Base-by-base conservation (phyloP, 1,140 invertebrate species). In the Belonocnema kinseyi region DNA sequence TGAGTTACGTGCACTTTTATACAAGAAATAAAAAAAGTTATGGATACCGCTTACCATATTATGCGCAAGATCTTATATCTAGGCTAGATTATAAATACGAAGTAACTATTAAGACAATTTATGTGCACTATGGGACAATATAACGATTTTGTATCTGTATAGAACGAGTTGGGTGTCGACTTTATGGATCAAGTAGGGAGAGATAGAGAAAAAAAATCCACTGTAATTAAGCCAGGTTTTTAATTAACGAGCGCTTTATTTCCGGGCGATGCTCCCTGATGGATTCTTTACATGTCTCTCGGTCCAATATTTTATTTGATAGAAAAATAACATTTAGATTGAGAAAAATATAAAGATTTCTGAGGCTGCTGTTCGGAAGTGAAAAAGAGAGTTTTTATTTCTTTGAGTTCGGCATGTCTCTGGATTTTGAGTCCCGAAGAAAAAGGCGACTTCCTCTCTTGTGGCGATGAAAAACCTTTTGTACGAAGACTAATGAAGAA, bases 81-180 rank as follows among this genome's bases (percentile, higher is more conserved):
- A 86, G 80, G 83, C 53, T 54, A 54, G 53, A 46, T 78, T 85
- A 81, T 85, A 85, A 82, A 77, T 66, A 79, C 71, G 74, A 83
- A 82, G 33, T 82, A 79, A 82, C 52, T 75, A 80, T 81, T 89
- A 89, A 89, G 83, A 82, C 84, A 83, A 87, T 88, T 88, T 83
- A 88, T 83, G 79, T 89, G 85, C 88, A 89, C 79, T 85, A 83
- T 86, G 85, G 82, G 87, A 90, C 87, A 87, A 90, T 90, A 90
- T 90, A 90, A 88, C 84, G 78, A 89, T 88, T 90, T 90, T 90
- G 87, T 90, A 90, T 88, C 85, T 91, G 87, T 90, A 91, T 89
- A 89, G 85, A 87, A 72, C 82, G 84, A 85, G 83, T 86, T 77
- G 75, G 66, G 61, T 78, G 80, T 85, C 79, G 79, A 80, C 77